Base-by-base conservation (phyloP, 2,113 vertebrate genomes). In the Ardeotis arabs region DNA sequence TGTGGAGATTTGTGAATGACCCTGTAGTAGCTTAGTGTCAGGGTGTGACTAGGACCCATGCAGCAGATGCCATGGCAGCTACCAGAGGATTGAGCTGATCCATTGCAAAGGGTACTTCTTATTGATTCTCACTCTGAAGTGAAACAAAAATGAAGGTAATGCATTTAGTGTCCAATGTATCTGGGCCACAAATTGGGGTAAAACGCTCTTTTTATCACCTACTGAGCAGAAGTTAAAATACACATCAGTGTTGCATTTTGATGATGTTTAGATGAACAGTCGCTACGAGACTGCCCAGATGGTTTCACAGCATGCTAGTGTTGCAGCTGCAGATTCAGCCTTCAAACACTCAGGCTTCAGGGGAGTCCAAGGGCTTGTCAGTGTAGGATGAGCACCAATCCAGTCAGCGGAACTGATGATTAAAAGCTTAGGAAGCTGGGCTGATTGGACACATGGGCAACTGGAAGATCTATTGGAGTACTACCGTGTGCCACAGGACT, bases 201-300 rank as follows among this genome's bases (percentile, higher is more conserved):
- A 97, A 92, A 53, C 44, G 50, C 29, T 52, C 27, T 95, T 79
- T 93, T 93, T 74, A 84, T 89, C 73, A 64, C 69, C 73, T n/a
- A 4, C 86, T n/a, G 81, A 82, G 89, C 68, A 94, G 78, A 91
- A 89, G 66, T 73, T 60, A 44, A 59, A 84, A 82, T 76, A 55
- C 56, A 79, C 44, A 55, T 74, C 76, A 82, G 58, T 15, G 12
- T 52, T 87, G 56, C 35, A 0, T 75, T 91, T 60, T 78, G 86
- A 47, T 77, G 86, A 60, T 13, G 13, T 87, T 90, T 20, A 89
- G 68, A 74, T 29, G 72, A 84, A 22, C 69, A 68, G 79, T 87
- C 81, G 68, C 84, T 91, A 59, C 1, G 17, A 80, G 76, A 27
- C 63, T 74, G 91, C 73, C 81, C 94, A 95, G 93, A 89, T 97